Evolutionary conservation across 2,888 invertebrate species (phyloP), one percentile per base, ranked within the genome.

Genomic region (Caenorhabditis panamensis): DNA sequence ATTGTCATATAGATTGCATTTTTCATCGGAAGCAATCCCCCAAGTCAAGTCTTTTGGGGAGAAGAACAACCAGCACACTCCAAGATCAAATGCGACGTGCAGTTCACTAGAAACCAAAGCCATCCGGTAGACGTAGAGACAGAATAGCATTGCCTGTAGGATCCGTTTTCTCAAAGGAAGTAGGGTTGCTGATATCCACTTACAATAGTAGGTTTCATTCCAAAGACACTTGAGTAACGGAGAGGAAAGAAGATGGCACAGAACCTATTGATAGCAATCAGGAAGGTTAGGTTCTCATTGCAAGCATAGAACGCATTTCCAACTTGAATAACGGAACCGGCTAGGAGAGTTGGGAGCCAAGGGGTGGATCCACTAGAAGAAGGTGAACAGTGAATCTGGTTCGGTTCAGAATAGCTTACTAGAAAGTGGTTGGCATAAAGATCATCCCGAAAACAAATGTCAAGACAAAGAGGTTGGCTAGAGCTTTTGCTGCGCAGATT

Each of bases 161-260:
- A 18, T 6, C 63, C 37, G 22, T 63, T 63, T 26, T 58, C 56
- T 22, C 5, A 51, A 11, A 66, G 51, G 6, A 64, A 26, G 28
- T 64, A 73, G 22, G 66, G 24, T 73, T 64, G 18, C 64, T 73
- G 6, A 22, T 5, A 24, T 2, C 61, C 26, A 2, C 61, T 47
- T 2, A 41, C 24, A 13, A 54, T 44, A 16, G 75, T 67, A 16
- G 67, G 37, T 6, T 31, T 20, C n/a, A 73, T 53, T 2, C 59
- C 53, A n/a, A 71, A 71, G 4, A 71, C 18, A 61, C 47, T 61
- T 1, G 79, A 66, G 61, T 79, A 72, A 6, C 37, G 61, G 47
- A 67, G 56, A 0, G 67, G 72, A n/a, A 72, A 66, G 28, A 68
- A 79, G 0, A 79, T 13, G n/a, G 72, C 79, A 62, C 67, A 66